A percentile compares a stretch with the other conserved stretches of the same genome.
phyloP scores from a whole-genome alignment of 1,140 invertebrate species.

The Tachypleus tridentatus region DNA sequence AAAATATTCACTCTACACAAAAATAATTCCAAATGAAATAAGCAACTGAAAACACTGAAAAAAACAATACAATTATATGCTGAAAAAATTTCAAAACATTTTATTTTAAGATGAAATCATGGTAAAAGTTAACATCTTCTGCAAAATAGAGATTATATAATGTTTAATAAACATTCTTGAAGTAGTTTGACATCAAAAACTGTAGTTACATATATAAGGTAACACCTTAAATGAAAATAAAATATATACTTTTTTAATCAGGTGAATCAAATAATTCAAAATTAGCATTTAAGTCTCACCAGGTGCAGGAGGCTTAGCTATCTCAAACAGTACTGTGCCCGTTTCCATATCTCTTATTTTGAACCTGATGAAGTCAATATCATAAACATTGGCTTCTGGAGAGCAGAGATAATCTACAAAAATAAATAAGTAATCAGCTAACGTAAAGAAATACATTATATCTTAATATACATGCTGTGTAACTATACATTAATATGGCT shows the following conservation, averaged over 20 bases:
- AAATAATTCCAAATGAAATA: conserved; percentile 1
- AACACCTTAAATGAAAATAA: too few relatives aligned
- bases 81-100: conserved; percentile 6
- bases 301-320: conserved; percentile 69
- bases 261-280: too few relatives aligned
- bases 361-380: conserved; percentile 96
- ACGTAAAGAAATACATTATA: too few relatives aligned
- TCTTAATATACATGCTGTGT: too few relatives aligned
- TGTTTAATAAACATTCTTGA: too few relatives aligned
- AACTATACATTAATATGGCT: too few relatives aligned
- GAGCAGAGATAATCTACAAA: conserved; percentile 75
- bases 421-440: conserved; percentile 6
- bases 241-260: too few relatives aligned
- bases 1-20: conserved; percentile 5
- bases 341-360: conserved; percentile 93
- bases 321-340: conserved; percentile 88
- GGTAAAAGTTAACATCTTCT: too few relatives aligned
- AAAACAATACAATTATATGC: conserved; percentile 8
- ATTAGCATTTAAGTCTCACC: conserved; percentile 19
- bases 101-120: conserved; percentile 1
- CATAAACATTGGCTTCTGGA: conserved; percentile 89
- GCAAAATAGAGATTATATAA: too few relatives aligned
- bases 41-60: not conserved
- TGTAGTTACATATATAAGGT: too few relatives aligned
- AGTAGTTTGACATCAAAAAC: too few relatives aligned